Conservation (phyloP, 2,113 vertebrate genomes). For the Trichechus manatus region DNA sequence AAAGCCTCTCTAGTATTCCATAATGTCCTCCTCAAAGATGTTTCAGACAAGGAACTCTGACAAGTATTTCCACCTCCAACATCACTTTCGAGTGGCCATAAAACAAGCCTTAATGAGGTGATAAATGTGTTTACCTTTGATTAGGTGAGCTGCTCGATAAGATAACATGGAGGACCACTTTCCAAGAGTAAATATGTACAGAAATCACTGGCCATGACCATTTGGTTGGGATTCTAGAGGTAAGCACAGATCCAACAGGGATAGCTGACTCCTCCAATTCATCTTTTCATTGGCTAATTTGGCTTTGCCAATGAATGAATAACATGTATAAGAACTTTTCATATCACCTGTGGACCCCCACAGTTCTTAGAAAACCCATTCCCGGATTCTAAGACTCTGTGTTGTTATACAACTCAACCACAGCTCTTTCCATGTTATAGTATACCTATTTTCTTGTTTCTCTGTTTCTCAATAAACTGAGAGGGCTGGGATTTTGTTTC, state of each 20-base stretch:
- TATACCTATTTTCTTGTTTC: not conserved
- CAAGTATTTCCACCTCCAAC: constrained; percentile 88
- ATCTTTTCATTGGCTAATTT: not conserved
- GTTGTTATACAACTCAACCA: not conserved
- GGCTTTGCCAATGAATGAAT: not conserved
- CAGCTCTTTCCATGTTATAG: not conserved
- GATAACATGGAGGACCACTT: constrained; percentile 89
- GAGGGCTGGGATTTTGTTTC: not conserved
- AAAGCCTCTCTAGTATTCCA: constrained; percentile 85
- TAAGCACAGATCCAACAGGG: not conserved
- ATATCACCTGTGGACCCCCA: not conserved
- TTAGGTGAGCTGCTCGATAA: constrained; percentile 92
- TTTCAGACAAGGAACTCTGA: constrained; percentile 83
- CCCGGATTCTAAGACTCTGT: not conserved
- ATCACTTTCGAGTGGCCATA: constrained; percentile 89
- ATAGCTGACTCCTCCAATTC: not conserved
- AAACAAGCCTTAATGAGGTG: constrained; percentile 92
- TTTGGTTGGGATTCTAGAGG: constrained; percentile 57
- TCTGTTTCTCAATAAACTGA: not conserved
- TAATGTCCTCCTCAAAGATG: constrained; percentile 47
- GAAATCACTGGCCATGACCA: constrained; percentile 57
- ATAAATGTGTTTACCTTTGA: constrained; percentile 97
- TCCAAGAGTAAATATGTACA: constrained; percentile 89
- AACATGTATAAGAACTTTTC: not conserved
- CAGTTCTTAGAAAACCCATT: not conserved